Evolutionary conservation across 2,113 vertebrate genomes (phyloP), one percentile per base, ranked within the genome.

Genomic region (Pomatostomus ruficeps): DNA sequence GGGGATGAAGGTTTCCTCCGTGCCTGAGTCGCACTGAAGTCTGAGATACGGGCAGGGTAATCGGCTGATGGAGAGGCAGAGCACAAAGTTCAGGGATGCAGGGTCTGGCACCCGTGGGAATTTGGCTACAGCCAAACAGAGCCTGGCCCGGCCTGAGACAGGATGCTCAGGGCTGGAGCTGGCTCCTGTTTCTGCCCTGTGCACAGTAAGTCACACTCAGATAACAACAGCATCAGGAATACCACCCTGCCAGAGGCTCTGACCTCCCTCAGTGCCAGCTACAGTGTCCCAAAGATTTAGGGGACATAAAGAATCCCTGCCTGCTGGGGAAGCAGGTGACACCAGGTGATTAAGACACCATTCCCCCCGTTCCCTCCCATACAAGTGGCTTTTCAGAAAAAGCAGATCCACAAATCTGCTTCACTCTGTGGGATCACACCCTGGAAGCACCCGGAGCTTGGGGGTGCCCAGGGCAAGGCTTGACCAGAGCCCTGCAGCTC

Each of bases 361-460:
- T 1, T 29, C 42, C 46, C 29, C 49, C 36, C 0, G 0, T 21
- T 14, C 24, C 24, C n/a, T 51, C 58, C 77, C 9, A 6, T 29
- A 38, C 36, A 51, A 83, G 29, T 31, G 54, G 8, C 16, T 89
- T 71, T 45, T 21, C 10, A 35, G 40, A 14, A 75, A 71, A 91
- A 59, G 0, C 0, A 1, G 46, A 38, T 18, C 38, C 0, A 0
- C n/a, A 26, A 61, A 87, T 19, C 7, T 13, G 1, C 23, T 82
- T 57, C 1, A 6, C 18, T 66, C 51, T 35, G 20, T 2, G 2
- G 24, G 14, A 54, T 35, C 15, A 19, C 17, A 42, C 20, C 22
- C 55, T 62, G 55, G 71, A 36, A 83, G 24, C 24, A 28, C 45
- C 49, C 3, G 2, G 36, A 70, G 42, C 46, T 58, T 4, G 0